phyloP scores from a whole-genome alignment of 2,113 vertebrate genomes.

The Otolemur garnettii region DNA sequence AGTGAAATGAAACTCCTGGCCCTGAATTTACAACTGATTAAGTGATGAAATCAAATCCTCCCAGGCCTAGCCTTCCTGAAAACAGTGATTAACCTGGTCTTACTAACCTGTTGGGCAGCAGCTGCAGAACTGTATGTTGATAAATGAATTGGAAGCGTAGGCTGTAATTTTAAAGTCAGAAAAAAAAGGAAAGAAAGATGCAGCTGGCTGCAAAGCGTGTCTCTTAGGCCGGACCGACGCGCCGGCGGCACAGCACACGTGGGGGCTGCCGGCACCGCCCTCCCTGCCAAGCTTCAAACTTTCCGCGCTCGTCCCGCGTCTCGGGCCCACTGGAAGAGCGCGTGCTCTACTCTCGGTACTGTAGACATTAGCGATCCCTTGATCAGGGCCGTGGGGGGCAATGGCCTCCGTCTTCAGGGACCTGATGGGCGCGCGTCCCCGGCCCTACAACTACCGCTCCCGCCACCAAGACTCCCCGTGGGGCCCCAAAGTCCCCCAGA shows the following conservation, averaged over 20 bases:
- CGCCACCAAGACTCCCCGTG: neutral
- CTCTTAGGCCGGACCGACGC: neutral
- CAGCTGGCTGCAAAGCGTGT: fast-evolving
- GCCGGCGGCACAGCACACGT: neutral
- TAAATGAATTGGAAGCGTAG: fast-evolving
- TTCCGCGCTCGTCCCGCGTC: fast-evolving
- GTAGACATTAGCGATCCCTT: fast-evolving
- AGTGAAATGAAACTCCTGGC: neutral
- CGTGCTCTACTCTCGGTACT: fast-evolving
- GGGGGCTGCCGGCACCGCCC: neutral
- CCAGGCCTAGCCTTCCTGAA: neutral
- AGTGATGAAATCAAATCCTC: neutral
- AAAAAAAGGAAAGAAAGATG: fast-evolving
- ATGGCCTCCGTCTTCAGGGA: fast-evolving
- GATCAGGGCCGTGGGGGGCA: fast-evolving
- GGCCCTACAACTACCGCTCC: neutral
- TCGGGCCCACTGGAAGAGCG: neutral
- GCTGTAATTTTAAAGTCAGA: neutral
- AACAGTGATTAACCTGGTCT: neutral
- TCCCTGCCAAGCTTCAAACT: neutral
- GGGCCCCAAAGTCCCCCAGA: fast-evolving
- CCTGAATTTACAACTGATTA: too few species aligned
- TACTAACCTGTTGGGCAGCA: neutral
- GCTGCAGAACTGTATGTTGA: neutral
- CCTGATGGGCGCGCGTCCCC: fast-evolving